phyloP scores from a whole-genome alignment of 23 tunicate species.

The Styela plicata region DNA sequence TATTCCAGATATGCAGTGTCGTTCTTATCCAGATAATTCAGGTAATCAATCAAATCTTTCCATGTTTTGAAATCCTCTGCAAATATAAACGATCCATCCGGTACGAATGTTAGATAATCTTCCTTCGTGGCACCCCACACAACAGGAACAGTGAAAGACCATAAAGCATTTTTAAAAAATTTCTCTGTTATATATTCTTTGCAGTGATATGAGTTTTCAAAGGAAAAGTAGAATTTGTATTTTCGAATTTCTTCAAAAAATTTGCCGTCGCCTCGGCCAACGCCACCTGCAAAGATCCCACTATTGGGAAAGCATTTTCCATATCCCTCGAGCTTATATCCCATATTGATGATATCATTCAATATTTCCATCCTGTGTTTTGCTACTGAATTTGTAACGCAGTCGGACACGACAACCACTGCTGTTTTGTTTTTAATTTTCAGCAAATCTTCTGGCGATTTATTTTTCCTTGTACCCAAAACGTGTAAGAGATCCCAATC shows the following conservation, averaged over 20 bases:
- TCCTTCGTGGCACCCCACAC: constrained; percentile 9
- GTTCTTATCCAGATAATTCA: not conserved
- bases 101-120: not conserved
- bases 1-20: constrained; percentile 13
- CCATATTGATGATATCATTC: not conserved
- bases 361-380: not conserved
- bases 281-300: not conserved
- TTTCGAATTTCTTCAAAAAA: not conserved
- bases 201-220: constrained; percentile 29
- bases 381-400: not conserved
- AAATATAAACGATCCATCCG: not conserved
- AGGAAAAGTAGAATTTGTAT: constrained; percentile 29
- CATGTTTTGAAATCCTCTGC: not conserved
- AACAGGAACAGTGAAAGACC: not conserved
- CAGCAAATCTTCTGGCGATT: not conserved
- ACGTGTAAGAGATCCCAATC: not conserved
- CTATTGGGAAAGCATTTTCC: constrained; percentile 5
- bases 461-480: not conserved
- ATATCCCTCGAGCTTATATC: not conserved
- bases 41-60: not conserved
- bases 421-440: not conserved
- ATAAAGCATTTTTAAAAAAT: not conserved
- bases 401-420: not conserved
- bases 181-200: constrained; percentile 17
- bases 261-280: not conserved